Percentiles rank a stretch among this genome's conserved stretches.
Conservation (phyloP, 2,113 vertebrate genomes). For the Poecile atricapillus region DNA sequence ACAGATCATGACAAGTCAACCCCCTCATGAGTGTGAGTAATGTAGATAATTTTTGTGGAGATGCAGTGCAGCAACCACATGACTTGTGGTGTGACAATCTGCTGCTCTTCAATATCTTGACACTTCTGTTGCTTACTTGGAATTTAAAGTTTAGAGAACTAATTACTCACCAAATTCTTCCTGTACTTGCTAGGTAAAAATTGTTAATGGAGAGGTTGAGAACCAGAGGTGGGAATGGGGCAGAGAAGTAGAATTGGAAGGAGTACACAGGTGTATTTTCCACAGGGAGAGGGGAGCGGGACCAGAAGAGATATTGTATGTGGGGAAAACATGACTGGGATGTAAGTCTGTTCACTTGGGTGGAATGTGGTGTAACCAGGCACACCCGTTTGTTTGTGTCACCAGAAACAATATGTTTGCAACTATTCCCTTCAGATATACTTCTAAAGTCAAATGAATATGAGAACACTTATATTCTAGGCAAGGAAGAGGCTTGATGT, state of each 20-base stretch:
- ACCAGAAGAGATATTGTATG: not conserved
- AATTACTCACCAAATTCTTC: not conserved
- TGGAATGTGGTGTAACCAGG: not conserved
- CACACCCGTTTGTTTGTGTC: not conserved
- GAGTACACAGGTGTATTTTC: not conserved
- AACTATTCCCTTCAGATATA: not conserved
- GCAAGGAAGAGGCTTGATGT: not conserved
- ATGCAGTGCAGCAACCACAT: not conserved
- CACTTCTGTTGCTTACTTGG: not conserved
- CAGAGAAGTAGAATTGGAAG: not conserved
- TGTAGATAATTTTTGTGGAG: constrained; percentile 13
- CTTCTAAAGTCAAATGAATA: not conserved
- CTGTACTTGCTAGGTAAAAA: not conserved
- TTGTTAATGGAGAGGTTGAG: not conserved
- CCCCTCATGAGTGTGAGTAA: constrained; percentile 26
- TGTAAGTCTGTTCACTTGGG: not conserved
- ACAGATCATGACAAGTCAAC: constrained; percentile 25
- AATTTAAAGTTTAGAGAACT: not conserved
- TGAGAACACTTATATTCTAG: not conserved
- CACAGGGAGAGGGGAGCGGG: not conserved
- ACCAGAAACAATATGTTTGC: not conserved
- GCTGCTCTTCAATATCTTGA: not conserved
- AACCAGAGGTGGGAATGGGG: not conserved
- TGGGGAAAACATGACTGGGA: not conserved
- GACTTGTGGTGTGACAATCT: constrained; percentile 29